Percentiles rank a stretch among this genome's conserved stretches.
phyloP scores from a whole-genome alignment of 2,797 vertebrate genomes.

The Mus caroli region DNA sequence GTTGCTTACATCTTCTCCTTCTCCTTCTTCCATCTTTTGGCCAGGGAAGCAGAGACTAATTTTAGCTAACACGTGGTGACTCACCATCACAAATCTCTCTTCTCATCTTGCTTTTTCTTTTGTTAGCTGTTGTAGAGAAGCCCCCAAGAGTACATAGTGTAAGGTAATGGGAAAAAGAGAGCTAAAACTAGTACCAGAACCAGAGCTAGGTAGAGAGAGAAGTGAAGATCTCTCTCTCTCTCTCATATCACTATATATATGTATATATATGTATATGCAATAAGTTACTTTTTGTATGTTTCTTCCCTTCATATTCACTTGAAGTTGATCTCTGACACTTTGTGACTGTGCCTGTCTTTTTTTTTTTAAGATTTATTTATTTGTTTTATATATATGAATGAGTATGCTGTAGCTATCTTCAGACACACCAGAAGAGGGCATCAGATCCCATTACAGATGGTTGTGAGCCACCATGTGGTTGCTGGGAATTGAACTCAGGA shows the following conservation, averaged over 20 bases:
- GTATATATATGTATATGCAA: background rate
- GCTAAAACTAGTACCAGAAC: background rate
- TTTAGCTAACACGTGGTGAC: background rate
- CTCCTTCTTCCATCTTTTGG: background rate
- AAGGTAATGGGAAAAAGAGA: background rate
- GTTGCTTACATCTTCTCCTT: background rate
- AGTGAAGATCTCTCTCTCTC: too few species aligned
- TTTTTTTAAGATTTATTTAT: too few species aligned
- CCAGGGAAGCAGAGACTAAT: background rate
- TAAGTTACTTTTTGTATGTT: background rate
- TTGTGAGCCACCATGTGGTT: too few species aligned
- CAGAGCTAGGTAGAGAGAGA: too few species aligned
- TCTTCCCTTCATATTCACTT: background rate
- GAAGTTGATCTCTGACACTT: background rate
- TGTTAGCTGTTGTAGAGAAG: background rate
- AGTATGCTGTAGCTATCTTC: too few species aligned
- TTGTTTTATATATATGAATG: too few species aligned
- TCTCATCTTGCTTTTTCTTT: background rate
- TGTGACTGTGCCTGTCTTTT: background rate
- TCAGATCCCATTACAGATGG: too few species aligned
- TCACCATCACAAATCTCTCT: background rate
- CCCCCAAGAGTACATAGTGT: background rate
- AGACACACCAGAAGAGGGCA: too few species aligned
- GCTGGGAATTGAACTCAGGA: too few species aligned
- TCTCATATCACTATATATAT: too few species aligned